phyloP scores from a whole-genome alignment of 2,113 vertebrate species.

The Dipodomys spectabilis region DNA sequence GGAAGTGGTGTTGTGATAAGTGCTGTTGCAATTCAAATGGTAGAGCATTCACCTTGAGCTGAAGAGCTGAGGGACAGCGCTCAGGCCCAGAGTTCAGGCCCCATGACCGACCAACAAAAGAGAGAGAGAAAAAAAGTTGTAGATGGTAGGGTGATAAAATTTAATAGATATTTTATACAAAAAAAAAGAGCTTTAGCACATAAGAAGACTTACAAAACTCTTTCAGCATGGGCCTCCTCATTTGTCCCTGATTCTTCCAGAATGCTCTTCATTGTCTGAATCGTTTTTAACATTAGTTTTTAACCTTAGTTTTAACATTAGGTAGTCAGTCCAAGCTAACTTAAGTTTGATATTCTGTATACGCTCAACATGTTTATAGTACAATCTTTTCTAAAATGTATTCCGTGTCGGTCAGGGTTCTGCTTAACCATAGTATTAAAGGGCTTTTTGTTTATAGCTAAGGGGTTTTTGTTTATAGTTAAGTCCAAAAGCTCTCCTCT shows the following conservation, averaged over 20 bases:
- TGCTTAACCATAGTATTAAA: neutral
- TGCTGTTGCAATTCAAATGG: too few relatives aligned
- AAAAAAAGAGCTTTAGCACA: neutral
- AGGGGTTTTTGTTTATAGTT: neutral
- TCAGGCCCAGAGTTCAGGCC: too few relatives aligned
- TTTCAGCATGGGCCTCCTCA: neutral
- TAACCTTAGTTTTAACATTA: neutral
- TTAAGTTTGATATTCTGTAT: constrained; percentile 19
- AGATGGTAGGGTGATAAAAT: neutral
- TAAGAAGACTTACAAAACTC: neutral
- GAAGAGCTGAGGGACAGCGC: too few relatives aligned
- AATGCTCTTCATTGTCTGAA: neutral
- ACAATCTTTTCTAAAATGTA: constrained; percentile 10
- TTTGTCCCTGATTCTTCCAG: neutral
- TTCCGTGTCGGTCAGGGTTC: neutral
- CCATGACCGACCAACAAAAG: too few relatives aligned
- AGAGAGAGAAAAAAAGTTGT: too few relatives aligned
- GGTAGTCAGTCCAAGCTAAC: neutral
- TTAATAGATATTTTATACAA: neutral
- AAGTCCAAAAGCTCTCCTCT: constrained; percentile 1
- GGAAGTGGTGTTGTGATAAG: too few relatives aligned
- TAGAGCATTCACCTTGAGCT: too few relatives aligned
- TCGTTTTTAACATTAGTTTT: neutral
- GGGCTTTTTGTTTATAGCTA: neutral
- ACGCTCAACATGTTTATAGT: neutral